phyloP scores from a whole-genome alignment of 2,113 vertebrate genomes.

The human (Homo sapiens) region DNA sequence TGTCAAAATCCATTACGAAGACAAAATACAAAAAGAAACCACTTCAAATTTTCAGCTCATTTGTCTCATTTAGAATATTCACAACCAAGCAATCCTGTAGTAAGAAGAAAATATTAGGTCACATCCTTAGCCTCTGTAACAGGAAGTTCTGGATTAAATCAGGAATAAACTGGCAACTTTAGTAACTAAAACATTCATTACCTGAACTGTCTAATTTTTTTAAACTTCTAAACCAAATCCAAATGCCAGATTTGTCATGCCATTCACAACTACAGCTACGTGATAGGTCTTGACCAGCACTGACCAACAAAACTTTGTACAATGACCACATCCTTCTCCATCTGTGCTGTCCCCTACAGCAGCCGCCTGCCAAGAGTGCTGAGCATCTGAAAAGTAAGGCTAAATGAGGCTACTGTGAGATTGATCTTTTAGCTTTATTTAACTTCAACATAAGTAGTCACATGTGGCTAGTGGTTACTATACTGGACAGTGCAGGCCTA shows the following conservation, averaged over 20 bases:
- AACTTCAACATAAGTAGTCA: background rate
- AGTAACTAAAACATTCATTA: background rate
- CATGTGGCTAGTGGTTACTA: background rate
- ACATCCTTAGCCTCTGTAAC: background rate
- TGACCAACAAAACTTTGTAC: background rate
- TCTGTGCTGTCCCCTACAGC: background rate
- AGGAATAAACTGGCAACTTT: background rate
- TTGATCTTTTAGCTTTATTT: background rate
- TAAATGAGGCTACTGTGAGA: background rate
- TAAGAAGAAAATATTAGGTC: background rate
- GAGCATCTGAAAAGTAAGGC: background rate
- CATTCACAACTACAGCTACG: background rate
- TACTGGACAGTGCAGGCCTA: background rate
- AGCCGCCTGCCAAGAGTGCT: background rate
- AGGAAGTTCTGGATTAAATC: background rate
- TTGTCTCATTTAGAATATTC: background rate
- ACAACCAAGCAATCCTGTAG: background rate
- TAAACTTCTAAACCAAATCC: background rate
- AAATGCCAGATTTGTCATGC: background rate
- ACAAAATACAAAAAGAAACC: background rate
- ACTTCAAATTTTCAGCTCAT: background rate
- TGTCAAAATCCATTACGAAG: background rate
- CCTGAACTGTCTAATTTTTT: background rate
- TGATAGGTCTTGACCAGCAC: background rate
- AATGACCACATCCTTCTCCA: background rate